These are phyloP conservation scores for Phocoena sinus DNA, from an alignment of 2,113 vertebrate species.

Conservation along the genomic window DNA sequence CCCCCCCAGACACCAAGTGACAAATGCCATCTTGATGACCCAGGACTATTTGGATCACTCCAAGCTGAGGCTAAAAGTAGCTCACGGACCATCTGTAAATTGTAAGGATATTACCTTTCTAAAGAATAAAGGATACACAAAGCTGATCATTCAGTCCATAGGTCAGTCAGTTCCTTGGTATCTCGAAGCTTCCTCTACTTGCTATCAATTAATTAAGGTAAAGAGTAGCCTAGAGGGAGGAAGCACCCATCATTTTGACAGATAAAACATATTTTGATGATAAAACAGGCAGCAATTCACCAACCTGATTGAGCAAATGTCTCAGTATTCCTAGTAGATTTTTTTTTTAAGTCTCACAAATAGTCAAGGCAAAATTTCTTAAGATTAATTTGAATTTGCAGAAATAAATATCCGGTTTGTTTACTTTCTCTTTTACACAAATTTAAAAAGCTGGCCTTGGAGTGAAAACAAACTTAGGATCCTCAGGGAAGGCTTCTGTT, in stretches of 20 bases:
- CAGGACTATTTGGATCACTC: background rate
- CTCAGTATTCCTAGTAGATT: background rate
- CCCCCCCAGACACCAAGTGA: background rate
- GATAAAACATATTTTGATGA: background rate
- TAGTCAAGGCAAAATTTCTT: background rate
- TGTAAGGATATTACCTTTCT: constrained; percentile 23
- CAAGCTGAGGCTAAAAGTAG: background rate
- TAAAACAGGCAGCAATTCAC: background rate
- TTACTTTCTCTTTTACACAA: background rate
- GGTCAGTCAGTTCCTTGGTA: background rate
- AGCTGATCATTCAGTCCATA: background rate
- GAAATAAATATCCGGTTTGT: background rate
- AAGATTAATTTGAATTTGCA: background rate
- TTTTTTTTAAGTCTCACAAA: background rate
- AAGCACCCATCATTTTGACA: background rate
- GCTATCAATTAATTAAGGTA: background rate
- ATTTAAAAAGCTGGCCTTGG: background rate
- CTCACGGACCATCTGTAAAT: background rate
- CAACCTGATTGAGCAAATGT: background rate
- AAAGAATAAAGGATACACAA: background rate
- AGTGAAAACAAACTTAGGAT: background rate
- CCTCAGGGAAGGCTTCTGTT: background rate
- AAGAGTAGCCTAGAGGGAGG: background rate
- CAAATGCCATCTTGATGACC: background rate
- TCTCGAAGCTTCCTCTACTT: background rate